phyloP scores from a whole-genome alignment of 2,888 invertebrate species.

The Coelogynopora nodosa region DNA sequence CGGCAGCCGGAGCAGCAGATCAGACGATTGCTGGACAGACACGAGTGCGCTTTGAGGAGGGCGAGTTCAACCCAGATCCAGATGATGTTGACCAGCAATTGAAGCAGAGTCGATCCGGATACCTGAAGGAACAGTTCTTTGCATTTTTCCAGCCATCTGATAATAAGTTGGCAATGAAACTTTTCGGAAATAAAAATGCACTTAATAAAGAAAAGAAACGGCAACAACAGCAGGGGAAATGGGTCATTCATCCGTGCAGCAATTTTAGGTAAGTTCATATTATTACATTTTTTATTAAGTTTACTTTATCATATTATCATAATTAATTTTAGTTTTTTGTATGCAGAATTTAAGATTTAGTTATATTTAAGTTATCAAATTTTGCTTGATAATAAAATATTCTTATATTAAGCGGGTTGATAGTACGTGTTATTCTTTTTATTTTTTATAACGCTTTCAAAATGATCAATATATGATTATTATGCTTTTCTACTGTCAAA shows the following conservation, averaged over 20 bases:
- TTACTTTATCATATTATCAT: too few species aligned
- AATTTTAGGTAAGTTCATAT: slow-evolving; percentile 84
- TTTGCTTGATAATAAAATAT: too few species aligned
- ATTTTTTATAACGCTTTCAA: too few species aligned
- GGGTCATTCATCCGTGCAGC: slow-evolving; percentile 99
- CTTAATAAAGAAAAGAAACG: slow-evolving; percentile 95
- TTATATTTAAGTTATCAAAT: too few species aligned
- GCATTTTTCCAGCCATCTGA: slow-evolving; percentile 91
- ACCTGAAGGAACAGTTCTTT: slow-evolving; percentile 60
- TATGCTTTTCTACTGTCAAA: too few species aligned
- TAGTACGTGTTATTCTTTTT: too few species aligned
- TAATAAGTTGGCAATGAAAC: slow-evolving; percentile 98
- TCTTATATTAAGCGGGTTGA: too few species aligned
- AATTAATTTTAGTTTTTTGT: too few species aligned
- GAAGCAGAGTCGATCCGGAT: slow-evolving; percentile 34
- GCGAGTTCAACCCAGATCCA: background rate
- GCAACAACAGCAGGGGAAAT: slow-evolving; percentile 94
- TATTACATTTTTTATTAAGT: too few species aligned
- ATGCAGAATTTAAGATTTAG: too few species aligned
- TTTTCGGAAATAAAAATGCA: slow-evolving; percentile 97
- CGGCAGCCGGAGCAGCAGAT: background rate
- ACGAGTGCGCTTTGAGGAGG: slow-evolving; percentile 3
- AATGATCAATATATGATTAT: too few species aligned
- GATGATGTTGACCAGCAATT: background rate
- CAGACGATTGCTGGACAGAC: background rate